Percentiles rank a stretch among this genome's conserved stretches.
These are phyloP conservation scores for Dynastes grantii DNA, from an alignment of 2,888 invertebrate species.

Conservation along the genomic window DNA sequence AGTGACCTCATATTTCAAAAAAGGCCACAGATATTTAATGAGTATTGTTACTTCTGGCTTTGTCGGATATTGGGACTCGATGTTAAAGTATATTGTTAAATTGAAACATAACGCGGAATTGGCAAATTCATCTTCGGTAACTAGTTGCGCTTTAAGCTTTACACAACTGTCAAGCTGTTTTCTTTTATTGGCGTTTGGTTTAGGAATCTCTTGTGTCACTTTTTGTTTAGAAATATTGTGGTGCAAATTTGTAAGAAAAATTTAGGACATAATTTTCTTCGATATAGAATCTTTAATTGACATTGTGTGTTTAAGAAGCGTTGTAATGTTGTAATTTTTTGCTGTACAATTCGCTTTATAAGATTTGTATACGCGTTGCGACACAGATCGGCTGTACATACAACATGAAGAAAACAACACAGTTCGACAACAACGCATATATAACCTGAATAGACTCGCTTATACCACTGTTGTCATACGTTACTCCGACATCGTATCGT, in stretches of 20 bases:
- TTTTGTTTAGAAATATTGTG: constrained; percentile 30
- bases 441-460: too few relatives aligned
- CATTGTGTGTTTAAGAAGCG: not conserved
- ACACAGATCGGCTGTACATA: too few relatives aligned
- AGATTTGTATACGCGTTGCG: too few relatives aligned
- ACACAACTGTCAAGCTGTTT: constrained; percentile 10
- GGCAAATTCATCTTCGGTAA: not conserved
- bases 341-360: too few relatives aligned
- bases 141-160: not conserved
- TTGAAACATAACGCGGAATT: constrained; percentile 7
- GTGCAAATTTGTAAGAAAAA: not conserved
- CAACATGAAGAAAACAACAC: too few relatives aligned
- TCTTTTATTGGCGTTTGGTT: constrained; percentile 12
- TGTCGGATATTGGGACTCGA: constrained; percentile 22
- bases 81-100: constrained; percentile 11
- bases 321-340: too few relatives aligned
- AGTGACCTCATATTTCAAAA: constrained; percentile 12
- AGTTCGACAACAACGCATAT: too few relatives aligned
- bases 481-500: too few relatives aligned
- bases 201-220: not conserved
- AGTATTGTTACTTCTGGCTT: constrained; percentile 3
- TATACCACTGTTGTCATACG: too few relatives aligned
- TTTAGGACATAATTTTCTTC: not conserved
- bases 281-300: too few relatives aligned
- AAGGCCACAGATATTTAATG: constrained; percentile 21